Percentiles rank a stretch among this genome's conserved stretches.
phyloP scores from a whole-genome alignment of 2,888 invertebrate genomes.

The Sarcophaga rosellei region DNA sequence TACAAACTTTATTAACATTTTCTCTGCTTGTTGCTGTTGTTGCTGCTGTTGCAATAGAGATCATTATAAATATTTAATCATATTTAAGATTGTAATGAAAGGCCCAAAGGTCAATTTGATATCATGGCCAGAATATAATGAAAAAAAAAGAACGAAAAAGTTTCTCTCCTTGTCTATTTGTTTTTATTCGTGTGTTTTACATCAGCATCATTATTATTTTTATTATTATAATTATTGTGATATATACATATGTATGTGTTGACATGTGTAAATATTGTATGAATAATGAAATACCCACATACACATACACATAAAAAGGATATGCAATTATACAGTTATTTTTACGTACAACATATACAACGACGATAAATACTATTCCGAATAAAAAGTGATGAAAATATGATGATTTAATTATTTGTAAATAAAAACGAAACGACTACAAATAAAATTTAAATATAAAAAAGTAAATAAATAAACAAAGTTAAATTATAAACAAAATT shows the following conservation, averaged over 20 bases:
- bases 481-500: slow-evolving; percentile 14
- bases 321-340: too few relatives aligned
- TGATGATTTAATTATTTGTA: slow-evolving; percentile 67
- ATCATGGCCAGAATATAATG: slow-evolving; percentile 45
- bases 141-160: background rate
- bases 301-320: too few relatives aligned
- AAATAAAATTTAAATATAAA: slow-evolving; percentile 26
- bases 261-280: background rate
- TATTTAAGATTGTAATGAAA: slow-evolving; percentile 68
- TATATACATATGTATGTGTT: background rate
- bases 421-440: slow-evolving; percentile 58
- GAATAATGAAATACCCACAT: background rate
- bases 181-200: slow-evolving; percentile 34
- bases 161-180: slow-evolving; percentile 31
- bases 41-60: slow-evolving; percentile 24
- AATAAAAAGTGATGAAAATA: slow-evolving; percentile 55
- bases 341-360: background rate
- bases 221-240: slow-evolving; percentile 16
- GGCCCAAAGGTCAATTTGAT: slow-evolving; percentile 66
- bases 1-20: background rate
- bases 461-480: slow-evolving; percentile 37
- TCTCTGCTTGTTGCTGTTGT: slow-evolving; percentile 18
- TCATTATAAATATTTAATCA: slow-evolving; percentile 65
- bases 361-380: background rate
- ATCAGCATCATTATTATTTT: slow-evolving; percentile 34